Conservation (phyloP, 2,113 vertebrate species). For the Corythaixoides concolor region DNA sequence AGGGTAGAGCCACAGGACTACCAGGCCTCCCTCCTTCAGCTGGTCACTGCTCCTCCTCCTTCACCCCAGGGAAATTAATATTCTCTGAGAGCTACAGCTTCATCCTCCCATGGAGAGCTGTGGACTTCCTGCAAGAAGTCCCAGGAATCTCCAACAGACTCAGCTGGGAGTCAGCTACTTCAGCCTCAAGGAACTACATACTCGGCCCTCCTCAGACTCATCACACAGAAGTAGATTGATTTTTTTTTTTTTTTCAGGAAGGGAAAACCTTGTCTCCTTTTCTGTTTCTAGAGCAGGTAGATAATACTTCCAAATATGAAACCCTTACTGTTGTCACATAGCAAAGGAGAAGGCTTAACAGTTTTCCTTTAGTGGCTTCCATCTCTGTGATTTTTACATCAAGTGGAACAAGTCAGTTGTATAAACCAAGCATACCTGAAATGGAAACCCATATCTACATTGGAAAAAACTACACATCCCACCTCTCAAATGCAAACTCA, state of each 20-base stretch:
- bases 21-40: neutral
- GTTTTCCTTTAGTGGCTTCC: neutral
- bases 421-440: neutral
- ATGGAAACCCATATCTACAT: neutral
- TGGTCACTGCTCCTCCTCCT: neutral
- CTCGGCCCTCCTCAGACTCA: neutral
- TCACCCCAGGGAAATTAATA: neutral
- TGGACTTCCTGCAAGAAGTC: neutral
- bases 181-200: neutral
- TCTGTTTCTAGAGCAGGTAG: neutral
- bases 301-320: neutral
- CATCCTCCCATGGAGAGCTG: neutral
- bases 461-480: neutral
- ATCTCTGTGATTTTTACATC: neutral
- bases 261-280: neutral
- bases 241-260: neutral
- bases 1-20: neutral
- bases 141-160: neutral
- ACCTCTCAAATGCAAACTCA: neutral
- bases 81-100: neutral
- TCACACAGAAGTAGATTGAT: accelerated
- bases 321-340: neutral
- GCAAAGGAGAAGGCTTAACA: neutral
- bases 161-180: neutral
- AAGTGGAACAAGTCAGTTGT: neutral